Conservation (phyloP, 1,140 invertebrate species). For the Pararge aegeria region DNA sequence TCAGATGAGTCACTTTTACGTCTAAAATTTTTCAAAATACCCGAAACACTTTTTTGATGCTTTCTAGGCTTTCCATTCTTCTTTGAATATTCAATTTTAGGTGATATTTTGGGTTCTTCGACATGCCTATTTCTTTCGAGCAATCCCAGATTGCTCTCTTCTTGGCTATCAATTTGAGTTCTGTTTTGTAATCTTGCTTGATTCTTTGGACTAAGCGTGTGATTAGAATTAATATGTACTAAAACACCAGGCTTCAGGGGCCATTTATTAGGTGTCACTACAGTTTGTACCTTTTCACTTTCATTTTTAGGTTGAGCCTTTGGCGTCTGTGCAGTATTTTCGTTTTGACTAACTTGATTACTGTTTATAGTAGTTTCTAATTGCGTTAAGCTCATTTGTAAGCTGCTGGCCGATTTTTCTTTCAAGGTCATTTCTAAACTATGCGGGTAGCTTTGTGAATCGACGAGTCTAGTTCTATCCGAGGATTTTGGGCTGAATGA, state of each 20-base stretch:
- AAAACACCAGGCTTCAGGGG: constrained; percentile 92
- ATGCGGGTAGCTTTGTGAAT: constrained; percentile 64
- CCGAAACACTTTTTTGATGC: constrained; percentile 58
- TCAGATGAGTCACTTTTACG: constrained; percentile 64
- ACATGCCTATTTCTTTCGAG: constrained; percentile 57
- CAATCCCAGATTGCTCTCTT: constrained; percentile 64
- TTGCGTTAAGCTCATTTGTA: constrained; percentile 65
- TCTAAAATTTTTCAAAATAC: constrained; percentile 65
- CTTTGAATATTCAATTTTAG: constrained; percentile 57
- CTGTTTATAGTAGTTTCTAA: constrained; percentile 55
- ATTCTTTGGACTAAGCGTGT: constrained; percentile 77
- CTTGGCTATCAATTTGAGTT: constrained; percentile 31
- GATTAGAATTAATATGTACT: constrained; percentile 88
- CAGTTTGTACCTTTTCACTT: constrained; percentile 49
- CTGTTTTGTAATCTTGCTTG: constrained; percentile 59
- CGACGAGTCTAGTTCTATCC: constrained; percentile 73
- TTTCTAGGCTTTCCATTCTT: constrained; percentile 57
- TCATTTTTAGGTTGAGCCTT: constrained; percentile 45
- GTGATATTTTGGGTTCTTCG: constrained; percentile 35
- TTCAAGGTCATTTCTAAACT: constrained; percentile 63
- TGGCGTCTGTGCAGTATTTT: constrained; percentile 40
- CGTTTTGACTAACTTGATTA: constrained; percentile 32
- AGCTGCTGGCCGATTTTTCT: constrained; percentile 45
- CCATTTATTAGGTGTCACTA: constrained; percentile 85
- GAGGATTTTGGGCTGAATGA: constrained; percentile 73